phyloP scores from a whole-genome alignment of 2,113 vertebrate species.

The Fregata magnificens region DNA sequence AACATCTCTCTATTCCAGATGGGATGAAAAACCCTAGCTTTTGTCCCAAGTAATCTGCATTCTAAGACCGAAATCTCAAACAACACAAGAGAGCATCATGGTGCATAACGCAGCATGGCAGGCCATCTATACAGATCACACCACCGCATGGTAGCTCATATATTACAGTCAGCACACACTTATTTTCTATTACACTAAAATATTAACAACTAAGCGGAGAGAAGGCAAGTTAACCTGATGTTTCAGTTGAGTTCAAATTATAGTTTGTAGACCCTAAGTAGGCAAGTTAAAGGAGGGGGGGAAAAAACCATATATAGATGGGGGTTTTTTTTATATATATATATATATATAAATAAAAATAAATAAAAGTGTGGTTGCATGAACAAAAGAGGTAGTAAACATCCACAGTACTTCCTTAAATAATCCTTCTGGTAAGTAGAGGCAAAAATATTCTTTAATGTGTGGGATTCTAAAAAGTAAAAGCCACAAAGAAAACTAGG shows the following conservation, averaged over 20 bases:
- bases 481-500: neutral
- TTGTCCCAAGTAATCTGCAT: neutral
- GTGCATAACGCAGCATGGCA: neutral
- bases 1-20: neutral
- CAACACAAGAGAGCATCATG: neutral
- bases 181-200: neutral
- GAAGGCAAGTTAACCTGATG: neutral
- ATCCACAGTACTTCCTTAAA: neutral
- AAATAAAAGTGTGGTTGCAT: neutral
- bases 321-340: neutral
- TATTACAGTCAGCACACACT: neutral
- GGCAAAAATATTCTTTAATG: neutral
- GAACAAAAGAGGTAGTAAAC: neutral
- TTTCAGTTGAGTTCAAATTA: neutral
- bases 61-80: neutral
- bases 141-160: fast-evolving
- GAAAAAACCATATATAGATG: neutral
- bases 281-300: neutral
- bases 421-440: neutral
- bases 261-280: neutral
- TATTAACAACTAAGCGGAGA: neutral
- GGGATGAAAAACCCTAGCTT: neutral
- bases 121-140: neutral
- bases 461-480: neutral
- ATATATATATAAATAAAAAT: neutral